Percentiles rank a stretch among this genome's conserved stretches.
These are phyloP conservation scores for Omphaloscelis lunosa DNA, from an alignment of 2,888 invertebrate species.

Conservation along the genomic window DNA sequence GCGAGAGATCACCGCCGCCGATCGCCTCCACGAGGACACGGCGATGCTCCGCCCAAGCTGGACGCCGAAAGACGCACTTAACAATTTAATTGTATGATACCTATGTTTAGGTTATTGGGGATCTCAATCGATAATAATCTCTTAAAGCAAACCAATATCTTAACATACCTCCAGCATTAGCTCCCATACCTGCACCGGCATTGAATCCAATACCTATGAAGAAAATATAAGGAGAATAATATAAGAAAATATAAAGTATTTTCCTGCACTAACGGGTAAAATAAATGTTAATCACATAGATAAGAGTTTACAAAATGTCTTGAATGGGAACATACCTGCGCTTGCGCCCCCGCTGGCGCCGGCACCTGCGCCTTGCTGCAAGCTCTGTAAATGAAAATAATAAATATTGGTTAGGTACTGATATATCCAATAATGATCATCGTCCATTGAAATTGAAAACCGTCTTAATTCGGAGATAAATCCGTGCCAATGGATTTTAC, in stretches of 20 bases:
- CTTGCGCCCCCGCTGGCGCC: background rate
- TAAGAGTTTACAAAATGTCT: background rate
- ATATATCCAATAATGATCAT: background rate
- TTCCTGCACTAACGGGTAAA: background rate
- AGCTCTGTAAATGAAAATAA: constrained; percentile 36
- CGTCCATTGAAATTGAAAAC: background rate
- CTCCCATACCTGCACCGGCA: constrained; percentile 23
- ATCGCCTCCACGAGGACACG: no score
- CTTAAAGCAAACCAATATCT: background rate
- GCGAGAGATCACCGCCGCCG: no score
- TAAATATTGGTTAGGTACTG: no score
- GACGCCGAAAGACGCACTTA: background rate
- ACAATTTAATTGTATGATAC: background rate
- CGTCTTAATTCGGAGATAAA: background rate
- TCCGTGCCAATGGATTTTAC: background rate
- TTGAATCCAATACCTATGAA: constrained; percentile 16
- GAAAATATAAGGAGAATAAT: background rate
- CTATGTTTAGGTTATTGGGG: background rate
- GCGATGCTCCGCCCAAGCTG: no score
- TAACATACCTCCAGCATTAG: constrained; percentile 26
- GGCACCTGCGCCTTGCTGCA: constrained; percentile 30
- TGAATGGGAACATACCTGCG: background rate
- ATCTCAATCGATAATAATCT: background rate
- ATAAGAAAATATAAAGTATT: no score
- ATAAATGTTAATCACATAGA: background rate